These are phyloP conservation scores for Pollimyrus isidori DNA, from an alignment of 2,113 vertebrate genomes.

Conservation along the genomic window DNA sequence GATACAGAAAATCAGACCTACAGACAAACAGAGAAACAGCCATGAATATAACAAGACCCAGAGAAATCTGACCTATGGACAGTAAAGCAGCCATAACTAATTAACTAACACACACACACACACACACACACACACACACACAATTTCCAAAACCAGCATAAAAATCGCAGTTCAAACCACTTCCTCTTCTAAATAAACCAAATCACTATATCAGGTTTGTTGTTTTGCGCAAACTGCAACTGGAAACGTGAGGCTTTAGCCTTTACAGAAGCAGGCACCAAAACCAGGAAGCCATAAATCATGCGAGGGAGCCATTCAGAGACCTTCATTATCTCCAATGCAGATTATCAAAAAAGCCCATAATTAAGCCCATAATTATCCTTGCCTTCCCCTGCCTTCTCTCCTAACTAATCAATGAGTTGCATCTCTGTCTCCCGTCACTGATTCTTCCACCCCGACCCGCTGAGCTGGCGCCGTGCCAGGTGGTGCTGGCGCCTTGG, in stretches of 20 bases:
- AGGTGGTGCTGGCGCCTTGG: background rate
- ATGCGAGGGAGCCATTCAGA: conserved; percentile 18
- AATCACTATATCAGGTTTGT: background rate
- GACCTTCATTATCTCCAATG: conserved; percentile 27
- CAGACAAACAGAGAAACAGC: background rate
- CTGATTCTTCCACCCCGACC: background rate
- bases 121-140: background rate
- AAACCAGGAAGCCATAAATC: conserved; percentile 3
- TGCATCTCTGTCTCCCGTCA: conserved; percentile 1
- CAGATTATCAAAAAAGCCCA: conserved; percentile 17
- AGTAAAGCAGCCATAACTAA: background rate
- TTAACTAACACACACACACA: background rate
- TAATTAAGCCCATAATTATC: conserved; percentile 27
- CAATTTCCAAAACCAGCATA: background rate
- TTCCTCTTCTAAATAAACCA: background rate
- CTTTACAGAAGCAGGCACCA: background rate
- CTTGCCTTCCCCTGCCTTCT: conserved; percentile 7
- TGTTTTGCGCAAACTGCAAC: background rate
- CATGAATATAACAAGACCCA: background rate
- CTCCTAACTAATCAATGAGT: conserved; percentile 27
- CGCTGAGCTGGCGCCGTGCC: background rate
- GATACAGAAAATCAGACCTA: background rate
- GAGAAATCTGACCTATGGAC: background rate
- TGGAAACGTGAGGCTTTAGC: background rate
- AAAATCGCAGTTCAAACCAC: background rate